A percentile compares a stretch with the other conserved stretches of the same genome.
Conservation (phyloP, 2,113 vertebrate species). For the Benitochromis conjunctus region DNA sequence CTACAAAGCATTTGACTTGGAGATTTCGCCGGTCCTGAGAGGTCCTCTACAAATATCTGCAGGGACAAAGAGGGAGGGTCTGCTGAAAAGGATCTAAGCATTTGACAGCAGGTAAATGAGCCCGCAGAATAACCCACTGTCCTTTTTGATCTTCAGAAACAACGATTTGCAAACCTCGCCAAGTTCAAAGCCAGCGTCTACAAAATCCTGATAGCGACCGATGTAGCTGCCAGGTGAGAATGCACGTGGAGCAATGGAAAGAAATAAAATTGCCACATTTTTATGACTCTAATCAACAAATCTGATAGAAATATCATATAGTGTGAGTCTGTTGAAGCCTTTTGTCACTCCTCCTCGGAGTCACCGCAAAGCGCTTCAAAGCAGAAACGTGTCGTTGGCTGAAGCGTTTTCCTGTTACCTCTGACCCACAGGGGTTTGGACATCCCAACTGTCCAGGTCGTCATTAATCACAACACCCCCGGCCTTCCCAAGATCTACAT, state of each 20-base stretch:
- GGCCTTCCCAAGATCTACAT: slow-evolving; percentile 94
- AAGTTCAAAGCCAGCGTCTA: slow-evolving; percentile 96
- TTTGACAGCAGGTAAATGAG: neutral
- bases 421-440: slow-evolving; percentile 82
- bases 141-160: slow-evolving; percentile 71
- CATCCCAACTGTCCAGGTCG: slow-evolving; percentile 90
- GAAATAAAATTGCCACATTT: neutral
- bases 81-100: neutral
- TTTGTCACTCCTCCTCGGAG: neutral
- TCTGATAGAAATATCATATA: neutral
- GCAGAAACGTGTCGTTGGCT: neutral
- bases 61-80: neutral
- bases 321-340: neutral
- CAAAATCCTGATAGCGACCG: slow-evolving; percentile 92
- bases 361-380: neutral
- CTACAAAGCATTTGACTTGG: neutral
- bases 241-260: neutral
- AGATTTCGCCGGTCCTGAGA: neutral
- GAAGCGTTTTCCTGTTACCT: neutral
- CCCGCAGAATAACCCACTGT: neutral
- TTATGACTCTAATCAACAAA: neutral
- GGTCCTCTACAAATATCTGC: neutral
- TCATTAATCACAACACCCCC: slow-evolving; percentile 95
- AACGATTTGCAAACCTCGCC: slow-evolving; percentile 88
- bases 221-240: slow-evolving; percentile 87